A percentile compares a stretch with the other conserved stretches of the same genome.
Conservation (phyloP, 2,113 vertebrate species). For the Myiagra hebetior region DNA sequence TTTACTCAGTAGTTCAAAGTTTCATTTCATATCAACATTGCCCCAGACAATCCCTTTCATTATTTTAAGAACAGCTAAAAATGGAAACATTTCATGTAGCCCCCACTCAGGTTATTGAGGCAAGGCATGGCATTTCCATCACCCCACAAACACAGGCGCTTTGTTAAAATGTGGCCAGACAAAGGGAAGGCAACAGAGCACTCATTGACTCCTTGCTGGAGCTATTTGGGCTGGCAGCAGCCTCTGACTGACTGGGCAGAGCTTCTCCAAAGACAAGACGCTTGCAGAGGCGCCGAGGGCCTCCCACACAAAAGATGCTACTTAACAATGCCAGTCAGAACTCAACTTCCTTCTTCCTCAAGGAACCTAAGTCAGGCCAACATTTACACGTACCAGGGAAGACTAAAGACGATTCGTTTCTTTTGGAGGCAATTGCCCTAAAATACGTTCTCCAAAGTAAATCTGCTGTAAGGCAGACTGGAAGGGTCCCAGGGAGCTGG, state of each 20-base stretch:
- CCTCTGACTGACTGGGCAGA: not conserved
- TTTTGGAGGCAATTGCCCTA: not conserved
- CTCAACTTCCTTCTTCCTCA: not conserved
- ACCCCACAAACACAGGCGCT: not conserved
- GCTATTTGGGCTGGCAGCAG: not conserved
- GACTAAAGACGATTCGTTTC: not conserved
- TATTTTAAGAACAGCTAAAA: slow-evolving; percentile 20
- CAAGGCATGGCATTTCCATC: slow-evolving; percentile 6
- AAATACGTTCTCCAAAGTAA: not conserved
- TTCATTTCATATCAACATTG: not conserved
- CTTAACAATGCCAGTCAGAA: not conserved
- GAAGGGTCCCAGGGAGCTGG: not conserved
- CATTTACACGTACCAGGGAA: not conserved
- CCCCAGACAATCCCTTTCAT: not conserved
- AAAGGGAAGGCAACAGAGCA: not conserved
- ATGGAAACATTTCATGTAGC: not conserved
- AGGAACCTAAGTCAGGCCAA: not conserved
- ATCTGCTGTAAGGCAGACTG: not conserved
- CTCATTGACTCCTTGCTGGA: not conserved
- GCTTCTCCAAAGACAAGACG: not conserved
- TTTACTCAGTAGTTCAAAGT: slow-evolving; percentile 10
- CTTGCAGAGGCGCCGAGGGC: not conserved
- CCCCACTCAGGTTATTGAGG: not conserved
- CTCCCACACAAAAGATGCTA: not conserved
- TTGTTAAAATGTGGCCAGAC: not conserved